These are phyloP conservation scores for Nymphalis polychloros DNA, from an alignment of 2,888 invertebrate genomes.

Conservation along the genomic window DNA sequence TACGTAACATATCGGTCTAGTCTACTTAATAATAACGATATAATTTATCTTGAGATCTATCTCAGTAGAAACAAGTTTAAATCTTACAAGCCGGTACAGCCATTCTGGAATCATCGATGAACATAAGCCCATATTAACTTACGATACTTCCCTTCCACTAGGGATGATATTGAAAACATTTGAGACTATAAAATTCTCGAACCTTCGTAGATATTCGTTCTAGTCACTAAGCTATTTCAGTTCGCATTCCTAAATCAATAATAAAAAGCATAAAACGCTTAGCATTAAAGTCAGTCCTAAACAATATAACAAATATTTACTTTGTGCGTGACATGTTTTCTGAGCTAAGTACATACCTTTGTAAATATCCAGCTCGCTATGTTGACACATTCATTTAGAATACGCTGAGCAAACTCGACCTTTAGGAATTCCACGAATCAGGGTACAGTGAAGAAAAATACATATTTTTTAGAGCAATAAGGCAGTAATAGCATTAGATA, in stretches of 20 bases:
- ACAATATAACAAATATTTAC: conserved; percentile 18
- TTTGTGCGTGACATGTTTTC: conserved; percentile 25
- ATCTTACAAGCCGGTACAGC: too few species aligned
- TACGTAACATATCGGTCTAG: too few species aligned
- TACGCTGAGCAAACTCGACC: conserved; percentile 14
- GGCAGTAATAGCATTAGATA: neutral
- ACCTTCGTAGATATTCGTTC: too few species aligned
- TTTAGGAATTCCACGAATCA: conserved; percentile 21
- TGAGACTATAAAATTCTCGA: too few species aligned
- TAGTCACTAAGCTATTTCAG: too few species aligned
- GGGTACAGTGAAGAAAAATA: neutral
- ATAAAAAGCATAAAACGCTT: neutral
- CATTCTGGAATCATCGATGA: too few species aligned
- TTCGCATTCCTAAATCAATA: neutral
- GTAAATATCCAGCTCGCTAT: conserved; percentile 18
- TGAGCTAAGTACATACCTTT: conserved; percentile 2
- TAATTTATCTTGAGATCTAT: too few species aligned
- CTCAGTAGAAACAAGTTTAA: too few species aligned
- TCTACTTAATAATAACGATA: too few species aligned
- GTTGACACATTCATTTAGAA: conserved; percentile 25
- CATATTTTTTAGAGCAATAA: neutral
- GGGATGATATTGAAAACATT: too few species aligned
- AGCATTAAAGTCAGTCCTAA: neutral
- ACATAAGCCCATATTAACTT: too few species aligned
- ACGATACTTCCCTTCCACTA: too few species aligned